Evolutionary conservation across 2,113 vertebrate species (phyloP), one percentile per base, ranked within the genome.

Genomic region (Hemiscyllium ocellatum): DNA sequence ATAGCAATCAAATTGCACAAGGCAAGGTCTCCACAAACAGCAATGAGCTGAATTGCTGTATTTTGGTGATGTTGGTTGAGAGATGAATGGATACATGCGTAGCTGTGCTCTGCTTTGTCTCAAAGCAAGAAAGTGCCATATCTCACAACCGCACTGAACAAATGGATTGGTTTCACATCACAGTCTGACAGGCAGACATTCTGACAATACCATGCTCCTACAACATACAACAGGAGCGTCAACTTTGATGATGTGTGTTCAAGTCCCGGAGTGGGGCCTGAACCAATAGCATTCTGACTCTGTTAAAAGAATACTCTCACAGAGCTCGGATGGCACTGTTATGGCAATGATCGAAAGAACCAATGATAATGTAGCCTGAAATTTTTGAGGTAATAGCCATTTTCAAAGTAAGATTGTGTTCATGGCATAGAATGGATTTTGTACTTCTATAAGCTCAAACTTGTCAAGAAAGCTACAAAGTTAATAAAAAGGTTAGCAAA

Each of bases 401-500:
- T 66, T 61, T 33, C 37, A 6, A 83, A 17, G n/a, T 83, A 83
- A 42, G 17, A 83, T 47, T 22, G 80, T 91, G 56, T 68, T 93
- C 89, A 37, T 37, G n/a, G 65, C 33, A 93, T 37, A 22, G 89
- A 93, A 37, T 37, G 61, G 61, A 93, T 66, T 65, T 37, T 37
- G 52, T 95, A 15, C 26, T 95, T 95, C 94, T 72, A 4, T 26
- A 50, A 72, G 22, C 24, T 52, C 17, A 8, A 94, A 70, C 7
- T 69, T 94, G 91, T 68, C 65, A 70, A 94, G 42, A 42, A 69
- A 94, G 47, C 47, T 69, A 56, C 52, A 90, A 90, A 94, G 66
- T 94, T 90, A 90, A 94, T 70, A 47, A 94, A 94, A 94, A 69
- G n/a, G 20, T 69, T 94, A 94, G 20, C n/a, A 90, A 90, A 91